These are phyloP conservation scores for Pedionomus torquatus DNA, from an alignment of 2,113 vertebrate species.

Conservation along the genomic window DNA sequence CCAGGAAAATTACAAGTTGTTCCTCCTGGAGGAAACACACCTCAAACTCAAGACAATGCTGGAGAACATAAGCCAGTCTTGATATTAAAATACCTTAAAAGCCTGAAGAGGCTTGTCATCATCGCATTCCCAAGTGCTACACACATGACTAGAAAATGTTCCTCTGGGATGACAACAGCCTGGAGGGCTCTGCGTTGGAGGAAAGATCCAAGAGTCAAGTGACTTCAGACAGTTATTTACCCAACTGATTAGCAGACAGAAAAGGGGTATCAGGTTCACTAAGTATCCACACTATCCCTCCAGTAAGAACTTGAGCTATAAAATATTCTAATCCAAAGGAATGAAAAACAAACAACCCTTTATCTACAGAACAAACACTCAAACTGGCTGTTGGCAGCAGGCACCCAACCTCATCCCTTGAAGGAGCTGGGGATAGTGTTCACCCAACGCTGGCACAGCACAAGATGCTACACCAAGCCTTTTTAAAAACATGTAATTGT, in stretches of 20 bases:
- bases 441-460: neutral
- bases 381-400: neutral
- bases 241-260: neutral
- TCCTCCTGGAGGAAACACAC: neutral
- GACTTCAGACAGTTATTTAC: neutral
- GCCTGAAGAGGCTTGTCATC: neutral
- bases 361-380: neutral
- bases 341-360: neutral
- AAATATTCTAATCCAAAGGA: neutral
- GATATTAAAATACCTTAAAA: neutral
- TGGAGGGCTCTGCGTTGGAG: neutral
- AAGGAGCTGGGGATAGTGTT: neutral
- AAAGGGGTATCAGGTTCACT: neutral
- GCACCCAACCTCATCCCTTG: neutral
- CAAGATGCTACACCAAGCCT: neutral
- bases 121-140: neutral
- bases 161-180: neutral
- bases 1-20: rapidly evolving
- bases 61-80: neutral
- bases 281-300: neutral
- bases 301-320: neutral
- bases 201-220: neutral
- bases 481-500: neutral
- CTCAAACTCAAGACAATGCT: neutral
- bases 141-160: rapidly evolving